Conservation (phyloP, 2,113 vertebrate genomes). For the Tringa solitaria region DNA sequence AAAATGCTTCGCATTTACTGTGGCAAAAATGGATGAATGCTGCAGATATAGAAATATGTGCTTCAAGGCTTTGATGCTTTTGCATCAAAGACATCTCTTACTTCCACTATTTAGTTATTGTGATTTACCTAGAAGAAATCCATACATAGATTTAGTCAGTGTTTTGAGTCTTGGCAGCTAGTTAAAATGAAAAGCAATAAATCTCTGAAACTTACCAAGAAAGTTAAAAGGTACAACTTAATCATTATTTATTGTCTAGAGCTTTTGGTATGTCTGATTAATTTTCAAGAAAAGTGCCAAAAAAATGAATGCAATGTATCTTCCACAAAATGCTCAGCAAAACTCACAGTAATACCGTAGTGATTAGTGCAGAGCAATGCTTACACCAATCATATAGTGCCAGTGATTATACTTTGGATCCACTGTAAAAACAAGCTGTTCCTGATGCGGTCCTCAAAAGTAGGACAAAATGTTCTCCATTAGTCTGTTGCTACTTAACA, state of each 20-base stretch:
- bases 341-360: constrained; percentile 5
- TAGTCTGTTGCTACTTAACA: constrained; percentile 61
- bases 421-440: constrained; percentile 58
- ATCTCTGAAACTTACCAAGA: background rate
- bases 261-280: background rate
- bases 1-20: background rate
- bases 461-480: constrained; percentile 66
- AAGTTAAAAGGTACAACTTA: constrained; percentile 13
- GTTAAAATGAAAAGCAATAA: background rate
- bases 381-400: constrained; percentile 41
- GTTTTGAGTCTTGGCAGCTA: background rate
- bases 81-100: background rate
- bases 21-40: background rate
- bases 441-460: constrained; percentile 63
- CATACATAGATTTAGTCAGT: background rate
- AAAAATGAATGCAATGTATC: background rate
- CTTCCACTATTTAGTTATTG: background rate
- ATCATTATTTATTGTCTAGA: constrained; percentile 4
- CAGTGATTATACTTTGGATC: constrained; percentile 40
- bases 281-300: constrained; percentile 10
- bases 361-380: constrained; percentile 47
- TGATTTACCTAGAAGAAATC: constrained; percentile 33
- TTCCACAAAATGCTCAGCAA: constrained; percentile 22
- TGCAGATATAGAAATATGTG: background rate
- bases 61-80: background rate